These are phyloP conservation scores for Simalia tracyae DNA, from an alignment of 2,797 vertebrate species.

Conservation along the genomic window DNA sequence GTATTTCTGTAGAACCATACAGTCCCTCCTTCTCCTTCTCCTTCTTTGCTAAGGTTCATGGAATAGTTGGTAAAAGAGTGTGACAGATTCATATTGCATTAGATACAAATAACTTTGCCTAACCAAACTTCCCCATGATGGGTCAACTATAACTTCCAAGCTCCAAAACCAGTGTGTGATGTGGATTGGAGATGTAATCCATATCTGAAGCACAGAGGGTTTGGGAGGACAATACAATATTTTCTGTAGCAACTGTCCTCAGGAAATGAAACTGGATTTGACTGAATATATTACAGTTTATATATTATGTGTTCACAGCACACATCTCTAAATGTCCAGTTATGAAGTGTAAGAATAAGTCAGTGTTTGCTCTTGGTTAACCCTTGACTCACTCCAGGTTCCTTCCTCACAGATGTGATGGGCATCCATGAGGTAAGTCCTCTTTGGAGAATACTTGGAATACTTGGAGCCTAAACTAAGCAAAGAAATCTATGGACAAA, in stretches of 20 bases:
- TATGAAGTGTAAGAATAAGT: neutral
- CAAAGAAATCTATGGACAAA: neutral
- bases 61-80: neutral
- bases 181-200: neutral
- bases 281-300: neutral
- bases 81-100: no score
- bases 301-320: neutral
- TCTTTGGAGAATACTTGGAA: neutral
- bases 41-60: neutral
- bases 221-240: neutral
- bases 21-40: slow-evolving; percentile 32
- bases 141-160: neutral
- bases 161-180: neutral
- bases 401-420: no score
- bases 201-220: neutral
- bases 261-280: neutral
- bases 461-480: neutral
- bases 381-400: neutral
- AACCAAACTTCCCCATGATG: neutral
- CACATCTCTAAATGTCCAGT: neutral
- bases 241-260: neutral
- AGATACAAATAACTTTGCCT: neutral
- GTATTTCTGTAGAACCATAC: slow-evolving; percentile 31
- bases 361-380: neutral
- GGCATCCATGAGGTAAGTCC: neutral